These are phyloP conservation scores for Euthynnus affinis DNA, from an alignment of 2,797 vertebrate genomes.

Conservation along the genomic window DNA sequence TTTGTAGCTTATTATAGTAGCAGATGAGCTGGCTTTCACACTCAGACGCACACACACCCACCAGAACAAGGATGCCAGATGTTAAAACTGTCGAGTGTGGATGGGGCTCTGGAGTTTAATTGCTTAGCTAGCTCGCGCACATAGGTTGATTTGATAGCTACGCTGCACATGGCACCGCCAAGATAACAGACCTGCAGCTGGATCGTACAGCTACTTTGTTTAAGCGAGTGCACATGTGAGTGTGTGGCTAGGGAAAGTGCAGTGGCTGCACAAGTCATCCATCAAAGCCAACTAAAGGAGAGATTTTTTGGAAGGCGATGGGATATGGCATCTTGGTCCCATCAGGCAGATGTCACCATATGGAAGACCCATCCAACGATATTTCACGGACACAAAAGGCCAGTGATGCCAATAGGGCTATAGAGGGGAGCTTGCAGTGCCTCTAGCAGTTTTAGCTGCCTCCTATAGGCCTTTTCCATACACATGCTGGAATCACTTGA, in stretches of 20 bases:
- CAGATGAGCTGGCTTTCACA: slow-evolving; percentile 70
- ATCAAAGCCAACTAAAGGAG: slow-evolving; percentile 75
- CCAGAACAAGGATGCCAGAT: slow-evolving; percentile 74
- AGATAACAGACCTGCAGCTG: slow-evolving; percentile 70
- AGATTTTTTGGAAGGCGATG: slow-evolving; percentile 54
- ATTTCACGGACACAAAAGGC: slow-evolving; percentile 68
- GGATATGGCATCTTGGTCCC: slow-evolving; percentile 59
- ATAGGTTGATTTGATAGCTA: slow-evolving; percentile 73
- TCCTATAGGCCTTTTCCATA: neutral
- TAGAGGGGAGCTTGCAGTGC: slow-evolving; percentile 39
- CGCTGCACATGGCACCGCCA: slow-evolving; percentile 60
- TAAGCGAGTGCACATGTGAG: slow-evolving; percentile 31
- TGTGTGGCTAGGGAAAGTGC: slow-evolving; percentile 65
- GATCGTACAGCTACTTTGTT: slow-evolving; percentile 37
- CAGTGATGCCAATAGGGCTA: slow-evolving; percentile 63
- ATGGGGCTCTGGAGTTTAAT: slow-evolving; percentile 71
- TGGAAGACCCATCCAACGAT: slow-evolving; percentile 58
- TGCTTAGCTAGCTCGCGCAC: slow-evolving; percentile 74
- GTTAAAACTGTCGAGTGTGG: slow-evolving; percentile 74
- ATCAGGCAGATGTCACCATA: slow-evolving; percentile 80
- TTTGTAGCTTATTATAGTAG: slow-evolving; percentile 66
- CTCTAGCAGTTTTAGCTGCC: slow-evolving; percentile 26
- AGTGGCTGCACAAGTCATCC: slow-evolving; percentile 76
- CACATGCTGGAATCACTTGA: too few species aligned
- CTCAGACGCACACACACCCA: slow-evolving; percentile 39